Percentiles rank a stretch among this genome's conserved stretches.
Evolutionary conservation across 30 jellyfish, hydroid and myxozoan genomes (phyloP).

Genomic region (Sanderia malayensis): DNA sequence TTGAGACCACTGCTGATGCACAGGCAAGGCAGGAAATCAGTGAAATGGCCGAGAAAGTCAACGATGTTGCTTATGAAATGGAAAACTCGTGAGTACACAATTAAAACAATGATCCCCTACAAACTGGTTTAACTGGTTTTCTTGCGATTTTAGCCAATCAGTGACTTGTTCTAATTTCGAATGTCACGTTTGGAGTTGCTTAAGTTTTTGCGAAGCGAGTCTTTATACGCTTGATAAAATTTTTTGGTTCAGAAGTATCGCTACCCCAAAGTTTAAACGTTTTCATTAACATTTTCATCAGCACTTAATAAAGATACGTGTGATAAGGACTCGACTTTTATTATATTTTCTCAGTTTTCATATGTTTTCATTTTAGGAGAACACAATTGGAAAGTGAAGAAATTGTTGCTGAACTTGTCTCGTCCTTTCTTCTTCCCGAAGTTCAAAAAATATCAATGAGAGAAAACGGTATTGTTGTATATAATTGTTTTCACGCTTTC

Average conservation of each 20-base stretch:
- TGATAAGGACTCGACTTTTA: neutral
- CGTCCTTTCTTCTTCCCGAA: conserved; percentile 94
- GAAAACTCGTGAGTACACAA: conserved; percentile 92
- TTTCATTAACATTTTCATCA: no score
- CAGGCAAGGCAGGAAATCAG: conserved; percentile 90
- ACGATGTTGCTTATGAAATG: conserved; percentile 89
- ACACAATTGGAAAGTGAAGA: conserved; percentile 91
- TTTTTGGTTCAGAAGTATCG: no score
- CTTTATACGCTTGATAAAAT: no score
- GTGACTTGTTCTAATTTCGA: no score
- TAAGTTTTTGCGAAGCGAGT: no score
- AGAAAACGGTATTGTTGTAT: conserved; percentile 84
- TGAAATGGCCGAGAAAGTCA: conserved; percentile 84
- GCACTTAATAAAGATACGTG: no score
- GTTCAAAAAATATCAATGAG: conserved; percentile 88
- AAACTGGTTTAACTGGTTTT: no score
- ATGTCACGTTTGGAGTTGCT: no score
- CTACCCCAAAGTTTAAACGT: no score
- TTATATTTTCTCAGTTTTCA: neutral
- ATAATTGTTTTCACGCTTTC: no score
- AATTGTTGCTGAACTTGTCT: conserved; percentile 91
- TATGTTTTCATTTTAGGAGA: conserved; percentile 42
- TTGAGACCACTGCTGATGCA: conserved; percentile 88
- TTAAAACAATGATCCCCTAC: no score
- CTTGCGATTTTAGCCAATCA: no score